phyloP scores from a whole-genome alignment of 2,797 vertebrate genomes.

The Sebastes nivosus region DNA sequence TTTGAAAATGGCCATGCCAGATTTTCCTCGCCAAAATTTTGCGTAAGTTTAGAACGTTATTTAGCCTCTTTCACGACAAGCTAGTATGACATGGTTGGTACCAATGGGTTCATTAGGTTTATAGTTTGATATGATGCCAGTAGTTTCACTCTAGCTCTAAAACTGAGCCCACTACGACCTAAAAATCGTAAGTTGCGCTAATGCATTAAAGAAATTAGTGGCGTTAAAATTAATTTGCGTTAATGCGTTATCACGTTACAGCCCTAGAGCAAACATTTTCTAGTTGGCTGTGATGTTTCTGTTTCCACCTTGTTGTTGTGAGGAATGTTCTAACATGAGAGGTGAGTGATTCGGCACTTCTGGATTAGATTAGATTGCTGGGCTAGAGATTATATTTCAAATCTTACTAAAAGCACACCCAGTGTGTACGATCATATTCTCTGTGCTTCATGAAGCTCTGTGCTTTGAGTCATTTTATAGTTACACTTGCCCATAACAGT shows the following conservation, averaged over 20 bases:
- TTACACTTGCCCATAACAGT: not conserved
- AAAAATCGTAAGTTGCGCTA: too few relatives aligned
- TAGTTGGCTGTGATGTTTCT: not conserved
- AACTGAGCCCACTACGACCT: too few relatives aligned
- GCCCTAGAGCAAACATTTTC: not conserved
- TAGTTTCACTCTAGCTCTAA: too few relatives aligned
- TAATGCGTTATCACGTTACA: too few relatives aligned
- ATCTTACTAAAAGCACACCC: not conserved
- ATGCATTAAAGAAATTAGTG: too few relatives aligned
- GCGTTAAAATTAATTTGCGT: accelerated
- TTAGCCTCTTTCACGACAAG: accelerated
- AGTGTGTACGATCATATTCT: not conserved
- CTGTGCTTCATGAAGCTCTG: too few relatives aligned
- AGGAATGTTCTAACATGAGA: not conserved
- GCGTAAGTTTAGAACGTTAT: accelerated
- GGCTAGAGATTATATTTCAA: not conserved
- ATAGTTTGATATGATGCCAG: too few relatives aligned
- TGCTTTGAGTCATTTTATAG: not conserved
- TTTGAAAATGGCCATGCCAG: too few relatives aligned
- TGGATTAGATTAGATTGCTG: constrained; percentile 1
- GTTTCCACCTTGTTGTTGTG: not conserved
- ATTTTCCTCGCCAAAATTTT: too few relatives aligned
- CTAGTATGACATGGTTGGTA: too few relatives aligned
- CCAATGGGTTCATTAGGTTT: too few relatives aligned
- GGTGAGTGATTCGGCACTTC: not conserved